Evolutionary conservation across 23 tunicate genomes (phyloP), one percentile per base, ranked within the genome.

Genomic region (Corella eumyota): DNA sequence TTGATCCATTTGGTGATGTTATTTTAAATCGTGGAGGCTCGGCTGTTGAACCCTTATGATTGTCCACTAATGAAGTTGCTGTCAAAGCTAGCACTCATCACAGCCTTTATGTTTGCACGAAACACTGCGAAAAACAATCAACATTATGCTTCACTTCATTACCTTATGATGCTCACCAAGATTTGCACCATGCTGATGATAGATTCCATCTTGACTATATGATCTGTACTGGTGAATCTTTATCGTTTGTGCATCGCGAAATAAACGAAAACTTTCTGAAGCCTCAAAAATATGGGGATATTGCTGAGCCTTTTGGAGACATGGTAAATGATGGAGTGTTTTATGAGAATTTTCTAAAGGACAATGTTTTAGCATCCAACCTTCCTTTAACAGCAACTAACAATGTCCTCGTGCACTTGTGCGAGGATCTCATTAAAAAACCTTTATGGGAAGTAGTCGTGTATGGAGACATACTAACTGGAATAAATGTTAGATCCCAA

Each of bases 381-480:
- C 30, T 31, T 17, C 40, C 34, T 30, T 45, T 44, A 9, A 34
- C 32, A 5, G 4, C 19, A 32, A 25, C 68, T 32, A 2, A 26
- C 15, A 29, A 65, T 34, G n/a, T 50, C 11, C 28, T 77, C 4
- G 54, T 32, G 6, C 20, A 34, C 1, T 7, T 20, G 27, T 79
- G 88, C 44, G 32, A 45, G 0, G 30, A 15, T 30, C 40, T 79
- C 17, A 6, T 79, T n/a, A 30, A 70, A 32, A 63, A 71, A 58
- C 88, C 88, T 53, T 46, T 79, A 37, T 79, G 88, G 88, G 71
- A 71, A 40, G 29, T 79, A 37, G 71, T 56, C 1, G 44, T 60
- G 26, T 25, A 32, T 33, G n/a, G n/a, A n/a, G n/a, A n/a, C n/a
- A n/a, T n/a, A n/a, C n/a, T n/a, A n/a, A n/a, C n/a, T n/a, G n/a